Evolutionary conservation across 2,888 invertebrate genomes (phyloP), one percentile per base, ranked within the genome.

Genomic region (Agrilus mali): DNA sequence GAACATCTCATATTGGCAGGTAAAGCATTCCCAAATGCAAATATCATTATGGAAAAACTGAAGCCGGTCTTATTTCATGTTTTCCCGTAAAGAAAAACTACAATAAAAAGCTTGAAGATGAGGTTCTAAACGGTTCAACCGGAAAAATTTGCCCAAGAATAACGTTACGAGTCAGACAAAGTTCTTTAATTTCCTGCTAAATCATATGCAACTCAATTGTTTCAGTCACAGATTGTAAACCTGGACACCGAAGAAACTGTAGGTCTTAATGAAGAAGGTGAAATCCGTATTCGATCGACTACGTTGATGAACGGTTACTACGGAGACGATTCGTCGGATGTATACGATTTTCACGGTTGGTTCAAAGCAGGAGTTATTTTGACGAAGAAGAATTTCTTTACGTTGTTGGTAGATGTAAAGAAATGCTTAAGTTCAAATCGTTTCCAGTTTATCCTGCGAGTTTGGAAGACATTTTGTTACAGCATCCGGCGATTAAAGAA

Each of bases 401-500:
- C 53, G 65, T 67, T 33, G 59, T 68, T 1, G 72, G 70, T 15
- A 59, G 71, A 17, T 58, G 67, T 3, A 72, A 72, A 47, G 58
- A 68, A 48, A 51, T 72, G 17, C 57, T 72, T n/a, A 72, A 71
- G 56, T 73, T 67, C 46, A 66, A 55, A 47, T 63, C 57, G 38
- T 58, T 67, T 58, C 70, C 71, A 52, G 71, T 74, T 3, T 75
- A 87, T 6, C 90, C 90, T 14, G 85, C 88, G 1, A 86, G 88
- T 59, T 60, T 92, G 16, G 90, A 90, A 62, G 74, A 70, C 36
- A 55, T 84, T 2, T 56, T 88, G 1, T 71, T 79, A 43, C 70
- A 73, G 17, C 83, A 86, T 62, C 80, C 84, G 1, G 75, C 73
- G 16, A 73, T 93, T 1, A 62, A 72, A 15, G 87, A 88, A 54